These are phyloP conservation scores for Dermochelys coriacea DNA, from an alignment of 2,797 vertebrate genomes.

Conservation along the genomic window DNA sequence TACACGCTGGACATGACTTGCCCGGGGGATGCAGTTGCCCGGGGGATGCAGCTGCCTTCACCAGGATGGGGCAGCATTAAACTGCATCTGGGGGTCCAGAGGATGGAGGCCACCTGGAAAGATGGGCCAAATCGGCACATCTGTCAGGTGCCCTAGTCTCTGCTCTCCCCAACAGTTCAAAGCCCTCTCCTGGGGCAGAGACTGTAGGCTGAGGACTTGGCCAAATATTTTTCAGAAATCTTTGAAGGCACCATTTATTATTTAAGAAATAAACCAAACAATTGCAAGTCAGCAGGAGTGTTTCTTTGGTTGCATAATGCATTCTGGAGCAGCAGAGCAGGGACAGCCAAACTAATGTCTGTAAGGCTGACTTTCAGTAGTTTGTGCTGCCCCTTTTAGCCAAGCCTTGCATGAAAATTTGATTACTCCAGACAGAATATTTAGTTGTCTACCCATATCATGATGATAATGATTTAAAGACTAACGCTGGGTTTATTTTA, in stretches of 20 bases:
- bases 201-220: accelerated
- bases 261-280: background rate
- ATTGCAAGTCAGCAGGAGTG: background rate
- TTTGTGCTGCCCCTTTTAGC: background rate
- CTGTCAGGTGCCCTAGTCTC: background rate
- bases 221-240: background rate
- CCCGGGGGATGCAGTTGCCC: background rate
- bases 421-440: background rate
- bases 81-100: background rate
- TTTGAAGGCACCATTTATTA: accelerated
- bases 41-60: background rate
- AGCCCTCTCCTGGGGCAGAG: accelerated
- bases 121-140: background rate
- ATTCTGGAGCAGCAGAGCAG: background rate
- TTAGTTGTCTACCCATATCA: background rate
- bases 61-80: too few species aligned
- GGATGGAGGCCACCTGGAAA: background rate
- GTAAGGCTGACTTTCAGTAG: background rate
- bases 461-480: background rate
- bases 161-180: background rate
- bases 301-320: background rate
- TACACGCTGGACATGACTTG: background rate
- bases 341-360: too few species aligned
- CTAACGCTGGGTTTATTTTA: background rate
- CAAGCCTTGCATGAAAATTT: background rate